phyloP scores from a whole-genome alignment of 2,797 vertebrate species.

The Crypturellus tataupa region DNA sequence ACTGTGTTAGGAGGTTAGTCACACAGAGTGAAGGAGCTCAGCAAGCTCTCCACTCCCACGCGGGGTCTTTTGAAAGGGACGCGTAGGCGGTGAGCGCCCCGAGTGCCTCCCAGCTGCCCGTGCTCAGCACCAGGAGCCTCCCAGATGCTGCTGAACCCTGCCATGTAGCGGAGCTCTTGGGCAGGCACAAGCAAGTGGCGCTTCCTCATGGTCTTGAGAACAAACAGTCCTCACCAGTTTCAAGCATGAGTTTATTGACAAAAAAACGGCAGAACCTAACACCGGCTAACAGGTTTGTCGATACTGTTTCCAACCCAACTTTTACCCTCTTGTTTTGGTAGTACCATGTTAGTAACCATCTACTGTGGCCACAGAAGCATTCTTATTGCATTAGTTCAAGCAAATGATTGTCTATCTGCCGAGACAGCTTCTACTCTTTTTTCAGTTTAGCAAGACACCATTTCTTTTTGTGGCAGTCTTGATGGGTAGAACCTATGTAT shows the following conservation, averaged over 20 bases:
- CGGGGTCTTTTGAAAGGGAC: not conserved
- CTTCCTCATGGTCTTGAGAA: not conserved
- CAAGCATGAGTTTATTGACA: not conserved
- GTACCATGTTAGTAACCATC: not conserved
- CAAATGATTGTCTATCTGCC: not conserved
- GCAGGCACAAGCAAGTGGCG: not conserved
- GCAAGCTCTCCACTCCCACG: not conserved
- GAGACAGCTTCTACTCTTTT: not conserved
- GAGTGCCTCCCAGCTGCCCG: not conserved
- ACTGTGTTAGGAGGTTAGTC: not conserved
- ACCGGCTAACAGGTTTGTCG: not conserved
- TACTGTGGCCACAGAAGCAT: rapidly evolving
- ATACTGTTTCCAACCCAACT: not conserved
- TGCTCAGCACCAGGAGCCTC: not conserved
- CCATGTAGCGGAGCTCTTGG: not conserved
- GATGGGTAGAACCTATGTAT: not conserved
- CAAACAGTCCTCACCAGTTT: not conserved
- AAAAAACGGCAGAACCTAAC: not conserved
- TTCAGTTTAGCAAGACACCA: not conserved
- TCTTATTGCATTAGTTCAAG: not conserved
- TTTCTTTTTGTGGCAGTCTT: not conserved
- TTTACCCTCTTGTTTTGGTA: not conserved
- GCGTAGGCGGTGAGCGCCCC: not conserved
- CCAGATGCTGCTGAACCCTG: not conserved
- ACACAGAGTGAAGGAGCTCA: not conserved